Evolutionary conservation across 1,140 invertebrate genomes (phyloP).

Genomic region (Augochlora pura): DNA sequence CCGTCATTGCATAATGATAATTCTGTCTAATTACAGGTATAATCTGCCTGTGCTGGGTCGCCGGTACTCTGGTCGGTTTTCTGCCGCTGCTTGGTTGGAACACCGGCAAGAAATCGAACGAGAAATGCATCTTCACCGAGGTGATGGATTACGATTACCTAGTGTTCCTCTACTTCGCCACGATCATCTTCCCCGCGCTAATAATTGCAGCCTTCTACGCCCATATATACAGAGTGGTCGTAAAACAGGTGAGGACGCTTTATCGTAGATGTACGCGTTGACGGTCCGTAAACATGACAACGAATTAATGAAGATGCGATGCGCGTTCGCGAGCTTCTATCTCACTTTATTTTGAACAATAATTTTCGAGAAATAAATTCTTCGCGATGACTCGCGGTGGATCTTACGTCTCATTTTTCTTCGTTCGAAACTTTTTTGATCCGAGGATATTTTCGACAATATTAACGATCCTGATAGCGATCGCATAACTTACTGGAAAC

Average conservation of each 20-base stretch:
- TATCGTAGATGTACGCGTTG: background rate
- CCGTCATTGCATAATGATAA: background rate
- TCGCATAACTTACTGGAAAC: background rate
- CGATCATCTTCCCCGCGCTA: slow-evolving; percentile 92
- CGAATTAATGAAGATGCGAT: slow-evolving; percentile 11
- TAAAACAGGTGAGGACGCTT: slow-evolving; percentile 87
- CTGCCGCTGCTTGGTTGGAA: slow-evolving; percentile 94
- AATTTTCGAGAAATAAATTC: no score
- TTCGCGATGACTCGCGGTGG: background rate
- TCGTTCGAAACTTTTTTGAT: background rate
- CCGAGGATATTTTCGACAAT: background rate
- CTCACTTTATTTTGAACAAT: no score
- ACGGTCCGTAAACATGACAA: slow-evolving; percentile 15
- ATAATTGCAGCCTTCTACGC: slow-evolving; percentile 92
- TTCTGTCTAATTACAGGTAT: slow-evolving; percentile 84
- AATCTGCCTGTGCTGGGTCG: slow-evolving; percentile 91
- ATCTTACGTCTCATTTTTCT: background rate
- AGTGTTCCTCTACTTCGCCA: slow-evolving; percentile 93
- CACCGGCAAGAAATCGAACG: slow-evolving; percentile 79
- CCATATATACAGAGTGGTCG: slow-evolving; percentile 92
- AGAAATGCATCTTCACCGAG: slow-evolving; percentile 89
- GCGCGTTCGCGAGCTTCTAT: background rate
- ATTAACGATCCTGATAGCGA: background rate
- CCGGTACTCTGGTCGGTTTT: slow-evolving; percentile 89
- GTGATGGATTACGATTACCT: slow-evolving; percentile 94